Evolutionary conservation across 2,113 vertebrate genomes (phyloP), one percentile per base, ranked within the genome.

Genomic region (Abramis brama): DNA sequence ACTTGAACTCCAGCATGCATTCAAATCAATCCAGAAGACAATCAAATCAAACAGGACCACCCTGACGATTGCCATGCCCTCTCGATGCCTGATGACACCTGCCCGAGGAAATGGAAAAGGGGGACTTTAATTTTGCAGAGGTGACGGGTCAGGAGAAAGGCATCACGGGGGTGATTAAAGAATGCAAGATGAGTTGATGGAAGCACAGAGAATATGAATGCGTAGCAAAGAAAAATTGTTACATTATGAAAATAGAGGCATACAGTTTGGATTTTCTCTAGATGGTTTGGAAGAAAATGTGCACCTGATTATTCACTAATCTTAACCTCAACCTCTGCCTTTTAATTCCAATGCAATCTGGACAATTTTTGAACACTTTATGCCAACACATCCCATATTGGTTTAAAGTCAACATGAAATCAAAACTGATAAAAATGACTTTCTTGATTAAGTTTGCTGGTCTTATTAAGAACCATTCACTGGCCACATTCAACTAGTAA

Each of bases 41-140:
- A 87, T 86, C 85, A 89, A 86, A 86, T 82, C 70, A 89, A 86
- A 86, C 71, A 21, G 77, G 59, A 86, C 79, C 10, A n/a, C 33
- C 77, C 80, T 25, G n/a, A 19, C 68, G 36, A 91, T 92, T 90
- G 90, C 89, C 86, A 86, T 83, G 68, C 83, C 89, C 90, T 91
- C 90, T 25, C 70, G 87, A 33, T 81, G 80, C 39, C 81, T 84
- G 86, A 84, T 86, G 85, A 86, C 79, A 82, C 78, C 8, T 4
- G 27, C 76, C 59, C 33, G 17, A 71, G 76, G 85, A 85, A 84
- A 85, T 50, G 88, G 84, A 89, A 85, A 75, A 55, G 50, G 52
- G 62, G 76, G 39, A 82, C 39, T 77, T 79, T 89, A 85, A 89
- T 86, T 86, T 86, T 55, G 59, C 45, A 71, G 17, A 45, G 82